These are phyloP conservation scores for Drosophila eugracilis DNA, from an alignment of 1,140 invertebrate species.

Conservation along the genomic window DNA sequence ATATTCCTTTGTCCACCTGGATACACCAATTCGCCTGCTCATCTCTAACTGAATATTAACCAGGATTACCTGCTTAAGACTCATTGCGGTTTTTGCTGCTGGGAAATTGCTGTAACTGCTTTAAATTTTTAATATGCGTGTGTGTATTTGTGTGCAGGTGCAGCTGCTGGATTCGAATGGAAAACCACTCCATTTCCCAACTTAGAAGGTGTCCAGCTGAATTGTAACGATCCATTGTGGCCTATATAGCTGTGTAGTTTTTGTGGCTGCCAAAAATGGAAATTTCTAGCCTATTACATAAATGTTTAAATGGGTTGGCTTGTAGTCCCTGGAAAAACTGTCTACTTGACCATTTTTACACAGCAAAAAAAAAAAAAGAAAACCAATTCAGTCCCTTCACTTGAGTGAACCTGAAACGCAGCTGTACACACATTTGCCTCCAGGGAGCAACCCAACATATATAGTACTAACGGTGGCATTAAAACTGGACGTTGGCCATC, in stretches of 20 bases:
- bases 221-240: slow-evolving; percentile 40
- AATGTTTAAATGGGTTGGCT: slow-evolving; percentile 68
- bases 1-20: slow-evolving; percentile 6
- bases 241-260: slow-evolving; percentile 58
- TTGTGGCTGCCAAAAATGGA: slow-evolving; percentile 73
- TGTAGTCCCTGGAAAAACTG: slow-evolving; percentile 49
- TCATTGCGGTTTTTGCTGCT: slow-evolving; percentile 52
- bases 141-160: slow-evolving; percentile 53
- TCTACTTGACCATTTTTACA: slow-evolving; percentile 42
- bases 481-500: slow-evolving; percentile 46
- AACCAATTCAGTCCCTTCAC: slow-evolving; percentile 49
- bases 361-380: slow-evolving; percentile 17
- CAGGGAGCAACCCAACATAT: slow-evolving; percentile 47
- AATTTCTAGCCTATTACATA: slow-evolving; percentile 80
- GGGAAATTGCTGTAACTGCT: slow-evolving; percentile 55
- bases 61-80: slow-evolving; percentile 62
- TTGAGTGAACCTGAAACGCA: slow-evolving; percentile 65
- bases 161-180: slow-evolving; percentile 14
- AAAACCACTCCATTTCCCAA: not conserved
- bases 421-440: slow-evolving; percentile 75
- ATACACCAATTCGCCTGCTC: slow-evolving; percentile 19
- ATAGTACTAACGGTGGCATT: slow-evolving; percentile 29
- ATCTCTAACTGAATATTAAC: slow-evolving; percentile 47
- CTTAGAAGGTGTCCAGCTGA: slow-evolving; percentile 18
- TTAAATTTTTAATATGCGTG: slow-evolving; percentile 67